Evolutionary conservation across 2,113 vertebrate genomes (phyloP).

Genomic region (Uropsilus gracilis): DNA sequence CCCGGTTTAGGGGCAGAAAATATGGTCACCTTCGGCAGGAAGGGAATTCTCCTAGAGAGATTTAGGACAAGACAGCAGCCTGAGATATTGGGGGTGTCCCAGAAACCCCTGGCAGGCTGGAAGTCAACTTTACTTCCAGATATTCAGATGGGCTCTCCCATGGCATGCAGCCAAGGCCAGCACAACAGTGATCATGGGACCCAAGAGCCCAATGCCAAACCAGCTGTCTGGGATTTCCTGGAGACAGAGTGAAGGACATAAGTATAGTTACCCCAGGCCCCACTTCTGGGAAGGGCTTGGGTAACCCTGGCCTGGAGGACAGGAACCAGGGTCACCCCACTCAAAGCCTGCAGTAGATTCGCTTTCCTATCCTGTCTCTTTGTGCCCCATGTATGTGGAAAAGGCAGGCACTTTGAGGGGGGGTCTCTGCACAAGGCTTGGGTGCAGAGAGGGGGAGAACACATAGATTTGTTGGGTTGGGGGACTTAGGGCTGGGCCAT

Average conservation of each 20-base stretch:
- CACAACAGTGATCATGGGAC: too few relatives aligned
- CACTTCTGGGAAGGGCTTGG: background rate
- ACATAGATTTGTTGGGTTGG: accelerated
- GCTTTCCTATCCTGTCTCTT: background rate
- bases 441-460: background rate
- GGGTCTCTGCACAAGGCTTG: background rate
- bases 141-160: too few relatives aligned
- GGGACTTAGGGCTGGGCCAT: background rate
- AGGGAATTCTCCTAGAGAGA: background rate
- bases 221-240: background rate
- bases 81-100: background rate
- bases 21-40: background rate
- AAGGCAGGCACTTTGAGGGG: constrained; percentile 51
- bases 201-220: background rate
- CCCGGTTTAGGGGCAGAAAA: background rate
- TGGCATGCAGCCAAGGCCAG: background rate
- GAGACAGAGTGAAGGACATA: too few relatives aligned
- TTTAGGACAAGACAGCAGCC: background rate
- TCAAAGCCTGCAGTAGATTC: too few relatives aligned
- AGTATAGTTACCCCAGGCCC: accelerated
- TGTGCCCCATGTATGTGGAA: accelerated
- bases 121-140: background rate
- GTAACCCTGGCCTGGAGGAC: background rate
- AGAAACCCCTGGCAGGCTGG: background rate
- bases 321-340: background rate